phyloP scores from a whole-genome alignment of 2,797 vertebrate genomes.

The Tarsius wallacei region DNA sequence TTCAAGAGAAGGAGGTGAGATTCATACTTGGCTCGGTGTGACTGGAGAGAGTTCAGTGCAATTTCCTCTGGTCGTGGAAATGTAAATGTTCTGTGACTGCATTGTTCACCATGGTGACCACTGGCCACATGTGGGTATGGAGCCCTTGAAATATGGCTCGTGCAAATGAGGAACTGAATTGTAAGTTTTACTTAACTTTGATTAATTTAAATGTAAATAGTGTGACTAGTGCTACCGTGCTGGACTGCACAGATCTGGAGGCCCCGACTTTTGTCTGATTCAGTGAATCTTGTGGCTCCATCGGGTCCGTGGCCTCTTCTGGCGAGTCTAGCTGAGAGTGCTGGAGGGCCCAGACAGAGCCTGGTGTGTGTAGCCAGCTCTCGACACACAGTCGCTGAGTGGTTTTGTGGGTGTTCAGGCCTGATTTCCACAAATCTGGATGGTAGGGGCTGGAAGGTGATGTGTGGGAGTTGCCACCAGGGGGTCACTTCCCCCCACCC shows the following conservation, averaged over 20 bases:
- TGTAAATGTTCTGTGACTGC: neutral
- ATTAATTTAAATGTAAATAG: neutral
- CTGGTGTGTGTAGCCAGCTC: neutral
- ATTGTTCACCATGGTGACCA: neutral
- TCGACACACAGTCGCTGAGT: neutral
- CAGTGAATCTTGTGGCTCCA: neutral
- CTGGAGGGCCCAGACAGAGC: no score
- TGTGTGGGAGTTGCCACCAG: neutral
- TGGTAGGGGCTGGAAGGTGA: neutral
- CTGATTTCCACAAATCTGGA: neutral
- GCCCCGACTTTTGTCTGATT: fast-evolving
- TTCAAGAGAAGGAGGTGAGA: neutral
- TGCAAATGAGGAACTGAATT: neutral
- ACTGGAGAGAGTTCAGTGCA: neutral
- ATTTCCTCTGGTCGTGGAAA: neutral
- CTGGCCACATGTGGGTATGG: neutral
- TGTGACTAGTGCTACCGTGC: no score
- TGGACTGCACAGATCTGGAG: neutral
- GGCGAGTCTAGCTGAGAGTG: neutral
- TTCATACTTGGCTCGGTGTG: neutral
- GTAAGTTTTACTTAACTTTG: neutral
- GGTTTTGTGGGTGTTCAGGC: neutral
- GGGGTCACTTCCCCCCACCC: neutral
- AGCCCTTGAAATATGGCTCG: neutral
- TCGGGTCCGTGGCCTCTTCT: neutral